Evolutionary conservation across 2,113 vertebrate genomes (phyloP).

Genomic region (Numenius arquata): DNA sequence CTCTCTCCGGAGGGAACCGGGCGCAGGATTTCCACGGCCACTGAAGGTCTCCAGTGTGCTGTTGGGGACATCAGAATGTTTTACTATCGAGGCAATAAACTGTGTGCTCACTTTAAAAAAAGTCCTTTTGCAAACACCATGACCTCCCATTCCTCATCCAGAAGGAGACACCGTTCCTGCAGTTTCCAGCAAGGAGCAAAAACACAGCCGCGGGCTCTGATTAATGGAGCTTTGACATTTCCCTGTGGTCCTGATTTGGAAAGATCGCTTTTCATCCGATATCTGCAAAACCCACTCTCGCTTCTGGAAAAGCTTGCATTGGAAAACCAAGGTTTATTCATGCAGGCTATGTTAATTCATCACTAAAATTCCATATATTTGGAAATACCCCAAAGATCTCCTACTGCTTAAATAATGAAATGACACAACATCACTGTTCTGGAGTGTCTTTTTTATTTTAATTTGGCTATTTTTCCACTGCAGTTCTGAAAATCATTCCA

Average conservation of each 20-base stretch:
- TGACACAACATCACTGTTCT: neutral
- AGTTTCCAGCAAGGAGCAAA: neutral
- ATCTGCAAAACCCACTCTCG: neutral
- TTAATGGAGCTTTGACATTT: neutral
- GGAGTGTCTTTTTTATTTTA: neutral
- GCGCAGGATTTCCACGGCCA: neutral
- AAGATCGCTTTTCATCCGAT: neutral
- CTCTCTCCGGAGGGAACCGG: neutral
- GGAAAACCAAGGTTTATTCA: neutral
- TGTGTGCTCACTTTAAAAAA: neutral
- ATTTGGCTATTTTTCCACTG: neutral
- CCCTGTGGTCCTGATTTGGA: neutral
- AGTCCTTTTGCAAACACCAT: neutral
- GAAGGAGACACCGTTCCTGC: neutral
- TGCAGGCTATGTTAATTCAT: neutral
- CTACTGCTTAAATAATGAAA: neutral
- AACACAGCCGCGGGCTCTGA: neutral
- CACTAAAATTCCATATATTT: neutral
- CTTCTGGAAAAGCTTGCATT: neutral
- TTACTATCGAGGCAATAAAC: neutral
- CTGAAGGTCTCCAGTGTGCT: neutral
- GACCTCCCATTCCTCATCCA: neutral
- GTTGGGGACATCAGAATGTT: neutral
- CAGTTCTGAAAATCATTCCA: neutral
- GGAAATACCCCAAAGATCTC: neutral